phyloP scores from a whole-genome alignment of 2,888 invertebrate species.

The Drosophila diplacantha region DNA sequence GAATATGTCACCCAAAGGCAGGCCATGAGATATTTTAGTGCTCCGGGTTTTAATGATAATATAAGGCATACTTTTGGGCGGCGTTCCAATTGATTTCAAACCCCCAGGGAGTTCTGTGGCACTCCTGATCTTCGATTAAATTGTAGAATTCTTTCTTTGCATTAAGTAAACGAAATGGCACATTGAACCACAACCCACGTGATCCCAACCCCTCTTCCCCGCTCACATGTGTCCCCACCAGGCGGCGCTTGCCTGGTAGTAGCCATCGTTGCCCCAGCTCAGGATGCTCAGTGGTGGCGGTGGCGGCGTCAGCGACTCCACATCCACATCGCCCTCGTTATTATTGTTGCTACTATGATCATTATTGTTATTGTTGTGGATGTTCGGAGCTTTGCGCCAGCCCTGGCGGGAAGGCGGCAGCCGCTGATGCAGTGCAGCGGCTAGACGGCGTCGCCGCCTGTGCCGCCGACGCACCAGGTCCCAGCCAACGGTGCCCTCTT shows the following conservation, averaged over 20 bases:
- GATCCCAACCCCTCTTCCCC: slow-evolving; percentile 7
- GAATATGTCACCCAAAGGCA: neutral
- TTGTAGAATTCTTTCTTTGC: slow-evolving; percentile 2
- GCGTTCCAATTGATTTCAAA: neutral
- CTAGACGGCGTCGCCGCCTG: slow-evolving; percentile 49
- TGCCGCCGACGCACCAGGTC: slow-evolving; percentile 66
- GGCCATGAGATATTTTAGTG: slow-evolving; percentile 1
- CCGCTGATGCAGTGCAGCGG: slow-evolving; percentile 19
- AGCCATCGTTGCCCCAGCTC: slow-evolving; percentile 61
- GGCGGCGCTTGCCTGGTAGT: slow-evolving; percentile 57
- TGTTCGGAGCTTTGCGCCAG: slow-evolving; percentile 22
- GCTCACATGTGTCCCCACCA: slow-evolving; percentile 65
- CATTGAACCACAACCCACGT: slow-evolving; percentile 65
- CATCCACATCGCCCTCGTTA: slow-evolving; percentile 46
- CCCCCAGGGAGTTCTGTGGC: neutral
- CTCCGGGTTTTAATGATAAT: neutral
- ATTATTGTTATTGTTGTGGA: slow-evolving; percentile 37
- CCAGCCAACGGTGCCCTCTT: slow-evolving; percentile 76
- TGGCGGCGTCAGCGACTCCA: slow-evolving; percentile 57
- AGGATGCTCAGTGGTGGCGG: slow-evolving; percentile 61
- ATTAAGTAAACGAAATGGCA: slow-evolving; percentile 68
- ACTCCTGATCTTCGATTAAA: neutral
- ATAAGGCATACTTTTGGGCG: neutral
- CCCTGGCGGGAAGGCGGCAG: slow-evolving; percentile 1
- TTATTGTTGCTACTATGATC: slow-evolving; percentile 17